Base-by-base conservation (phyloP, 2,113 vertebrate species). In the Mesocricetus auratus region DNA sequence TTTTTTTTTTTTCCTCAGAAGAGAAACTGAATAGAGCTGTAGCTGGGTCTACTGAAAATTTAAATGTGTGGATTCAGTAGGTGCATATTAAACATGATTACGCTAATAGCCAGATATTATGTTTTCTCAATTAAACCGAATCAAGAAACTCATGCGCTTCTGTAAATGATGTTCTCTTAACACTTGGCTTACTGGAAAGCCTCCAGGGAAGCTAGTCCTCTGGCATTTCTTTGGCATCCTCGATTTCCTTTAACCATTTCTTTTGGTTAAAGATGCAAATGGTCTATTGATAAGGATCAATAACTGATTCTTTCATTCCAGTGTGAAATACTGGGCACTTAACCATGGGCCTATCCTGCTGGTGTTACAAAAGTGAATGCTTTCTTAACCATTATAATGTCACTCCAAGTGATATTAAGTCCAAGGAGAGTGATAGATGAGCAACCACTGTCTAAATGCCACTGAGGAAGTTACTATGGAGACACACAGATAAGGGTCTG, bases 341-440 rank as follows among this genome's bases (percentile, higher is more conserved):
- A 53, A 31, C 60, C 69, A 21, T 17, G n/a, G 50, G 8, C 17
- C 50, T 39, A 29, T 9, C 50, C 10, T 53, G 22, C 74, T 53
- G n/a, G 15, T 79, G 22, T 86, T 69, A 42, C 12, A 58, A 2
- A 26, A 42, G 60, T 91, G 62, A 94, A 75, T 31, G 50, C 68
- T 89, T 73, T 58, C 13, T 42, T 89, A 31, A 31, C 50, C 50
- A 74, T 74, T 58, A 58, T 89, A 74, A 42, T 56, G 50, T 89
- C 69, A 89, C 69, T 88, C 81, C 91, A 96, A 66, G 13, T 91
- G 92, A 87, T 66, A 56, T 56, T 88, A 39, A 60, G 66, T 81
- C 53, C 53, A 64, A 24, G 31, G 45, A 50, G 75, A 21, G 16
- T 81, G 56, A 85, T 62, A 64, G 56, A 42, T 39, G 79, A 88